phyloP scores from a whole-genome alignment of 2,113 vertebrate genomes.

The Acinonyx jubatus region DNA sequence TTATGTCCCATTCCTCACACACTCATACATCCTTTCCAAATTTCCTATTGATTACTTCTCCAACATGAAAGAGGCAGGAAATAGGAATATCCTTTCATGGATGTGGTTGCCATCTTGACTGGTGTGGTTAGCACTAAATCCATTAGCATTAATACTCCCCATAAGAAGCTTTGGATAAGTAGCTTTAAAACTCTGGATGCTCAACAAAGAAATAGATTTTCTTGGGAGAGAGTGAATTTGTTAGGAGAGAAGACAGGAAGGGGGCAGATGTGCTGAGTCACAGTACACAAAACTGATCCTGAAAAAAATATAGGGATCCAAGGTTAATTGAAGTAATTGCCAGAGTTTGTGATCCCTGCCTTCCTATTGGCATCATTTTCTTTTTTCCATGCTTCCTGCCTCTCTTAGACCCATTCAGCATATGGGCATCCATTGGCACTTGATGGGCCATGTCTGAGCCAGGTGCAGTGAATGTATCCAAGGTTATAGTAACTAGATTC shows the following conservation, averaged over 20 bases:
- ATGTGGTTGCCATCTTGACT: slow-evolving; percentile 74
- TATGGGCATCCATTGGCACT: neutral
- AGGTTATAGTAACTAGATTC: neutral
- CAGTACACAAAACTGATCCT: slow-evolving; percentile 27
- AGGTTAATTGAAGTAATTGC: neutral
- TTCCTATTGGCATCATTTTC: neutral
- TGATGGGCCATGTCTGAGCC: neutral
- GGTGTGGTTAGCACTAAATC: slow-evolving; percentile 76
- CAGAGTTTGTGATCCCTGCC: neutral
- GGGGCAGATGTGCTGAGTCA: slow-evolving; percentile 60
- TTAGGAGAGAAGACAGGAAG: slow-evolving; percentile 56
- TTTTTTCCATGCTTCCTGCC: neutral
- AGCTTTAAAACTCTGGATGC: slow-evolving; percentile 72
- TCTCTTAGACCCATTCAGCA: neutral
- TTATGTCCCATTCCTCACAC: neutral
- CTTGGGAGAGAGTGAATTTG: slow-evolving; percentile 20
- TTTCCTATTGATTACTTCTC: slow-evolving; percentile 68
- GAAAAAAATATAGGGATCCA: neutral
- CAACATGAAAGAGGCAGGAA: slow-evolving; percentile 65
- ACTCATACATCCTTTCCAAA: slow-evolving; percentile 59
- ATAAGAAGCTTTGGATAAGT: slow-evolving; percentile 78
- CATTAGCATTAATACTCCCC: slow-evolving; percentile 72
- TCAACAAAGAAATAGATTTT: slow-evolving; percentile 80
- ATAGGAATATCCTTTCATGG: slow-evolving; percentile 60
- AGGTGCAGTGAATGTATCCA: neutral